Evolutionary conservation across 2,113 vertebrate genomes (phyloP).

Genomic region (Enhydra lutris): DNA sequence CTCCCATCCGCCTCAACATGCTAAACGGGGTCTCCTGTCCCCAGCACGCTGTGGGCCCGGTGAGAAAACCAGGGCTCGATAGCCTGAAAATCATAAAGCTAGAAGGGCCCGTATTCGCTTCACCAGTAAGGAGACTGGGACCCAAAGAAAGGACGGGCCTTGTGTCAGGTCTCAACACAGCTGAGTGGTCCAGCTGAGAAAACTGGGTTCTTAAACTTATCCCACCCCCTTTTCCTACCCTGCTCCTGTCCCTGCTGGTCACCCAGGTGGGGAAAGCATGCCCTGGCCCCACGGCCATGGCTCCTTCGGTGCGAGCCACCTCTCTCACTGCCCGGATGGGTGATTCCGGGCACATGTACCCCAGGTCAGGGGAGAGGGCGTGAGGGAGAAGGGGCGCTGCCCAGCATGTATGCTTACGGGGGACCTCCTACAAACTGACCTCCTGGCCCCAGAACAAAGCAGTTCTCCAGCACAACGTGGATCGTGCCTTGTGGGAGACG

Average conservation of each 20-base stretch:
- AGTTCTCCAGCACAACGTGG: conserved; percentile 73
- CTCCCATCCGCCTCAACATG: background rate
- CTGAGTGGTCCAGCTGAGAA: background rate
- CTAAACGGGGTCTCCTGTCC: background rate
- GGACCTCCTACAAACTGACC: conserved; percentile 56
- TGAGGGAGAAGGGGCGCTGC: background rate
- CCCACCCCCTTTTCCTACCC: background rate
- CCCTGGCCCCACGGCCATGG: background rate
- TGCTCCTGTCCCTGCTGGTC: background rate
- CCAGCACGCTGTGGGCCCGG: background rate
- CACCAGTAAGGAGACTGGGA: background rate
- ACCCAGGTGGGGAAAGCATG: background rate
- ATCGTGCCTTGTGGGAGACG: conserved; percentile 70
- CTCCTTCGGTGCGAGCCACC: fast-evolving
- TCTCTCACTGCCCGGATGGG: background rate
- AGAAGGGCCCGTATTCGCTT: background rate
- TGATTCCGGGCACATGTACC: conserved; percentile 39
- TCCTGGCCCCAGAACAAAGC: conserved; percentile 65
- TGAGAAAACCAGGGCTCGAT: background rate
- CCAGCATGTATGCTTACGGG: background rate
- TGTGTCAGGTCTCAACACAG: background rate
- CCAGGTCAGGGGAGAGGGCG: background rate
- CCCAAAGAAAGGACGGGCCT: background rate
- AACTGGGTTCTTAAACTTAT: background rate
- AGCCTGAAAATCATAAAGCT: background rate